Percentiles rank a stretch among this genome's conserved stretches.
Conservation (phyloP, 2,797 vertebrate species). For the Neomorphus geoffroyi region DNA sequence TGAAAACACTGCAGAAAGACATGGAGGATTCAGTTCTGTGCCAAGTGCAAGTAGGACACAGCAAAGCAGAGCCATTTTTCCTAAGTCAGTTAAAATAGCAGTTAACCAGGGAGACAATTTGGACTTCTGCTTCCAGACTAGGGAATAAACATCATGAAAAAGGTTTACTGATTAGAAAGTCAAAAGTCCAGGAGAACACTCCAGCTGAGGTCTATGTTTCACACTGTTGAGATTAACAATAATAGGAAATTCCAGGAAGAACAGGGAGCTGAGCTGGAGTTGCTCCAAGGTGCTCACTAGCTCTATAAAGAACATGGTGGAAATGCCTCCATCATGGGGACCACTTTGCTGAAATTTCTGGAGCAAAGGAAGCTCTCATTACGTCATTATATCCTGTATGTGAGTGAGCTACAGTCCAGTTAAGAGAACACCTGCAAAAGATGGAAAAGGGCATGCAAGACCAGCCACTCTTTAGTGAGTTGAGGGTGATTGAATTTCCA, state of each 20-base stretch:
- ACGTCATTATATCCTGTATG: not conserved
- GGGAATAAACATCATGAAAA: not conserved
- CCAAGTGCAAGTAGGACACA: not conserved
- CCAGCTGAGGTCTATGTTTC: not conserved
- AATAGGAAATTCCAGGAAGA: conserved; percentile 57
- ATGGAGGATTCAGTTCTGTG: not conserved
- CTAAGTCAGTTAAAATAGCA: not conserved
- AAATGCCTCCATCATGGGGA: not conserved
- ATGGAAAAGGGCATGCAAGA: not conserved
- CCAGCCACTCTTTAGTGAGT: not conserved
- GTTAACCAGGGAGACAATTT: not conserved
- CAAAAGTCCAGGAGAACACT: not conserved
- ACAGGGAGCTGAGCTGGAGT: conserved; percentile 13
- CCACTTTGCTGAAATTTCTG: not conserved
- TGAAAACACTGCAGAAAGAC: not conserved
- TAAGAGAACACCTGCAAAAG: conserved; percentile 50
- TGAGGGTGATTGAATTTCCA: not conserved
- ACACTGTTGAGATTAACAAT: conserved; percentile 43
- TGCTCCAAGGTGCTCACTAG: not conserved
- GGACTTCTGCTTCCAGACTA: not conserved
- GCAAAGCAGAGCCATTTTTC: not conserved
- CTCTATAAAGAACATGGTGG: not conserved
- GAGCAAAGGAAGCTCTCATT: conserved; percentile 34
- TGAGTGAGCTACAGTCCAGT: rapidly evolving
- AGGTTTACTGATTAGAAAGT: not conserved